These are phyloP conservation scores for Pedionomus torquatus DNA, from an alignment of 2,113 vertebrate species.

Conservation along the genomic window DNA sequence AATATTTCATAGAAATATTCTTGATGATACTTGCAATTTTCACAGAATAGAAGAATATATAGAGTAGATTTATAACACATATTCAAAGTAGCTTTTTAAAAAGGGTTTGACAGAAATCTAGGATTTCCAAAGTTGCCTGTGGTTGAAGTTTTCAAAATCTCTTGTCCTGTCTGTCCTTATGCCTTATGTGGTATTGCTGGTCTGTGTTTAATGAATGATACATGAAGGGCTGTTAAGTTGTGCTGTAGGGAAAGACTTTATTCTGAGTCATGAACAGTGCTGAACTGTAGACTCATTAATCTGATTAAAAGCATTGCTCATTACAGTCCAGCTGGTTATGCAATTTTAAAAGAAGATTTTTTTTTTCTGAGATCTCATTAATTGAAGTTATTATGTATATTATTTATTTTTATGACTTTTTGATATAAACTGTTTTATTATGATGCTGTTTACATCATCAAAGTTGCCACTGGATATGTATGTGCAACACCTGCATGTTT, in stretches of 20 bases:
- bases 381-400: not conserved
- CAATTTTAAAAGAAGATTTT: not conserved
- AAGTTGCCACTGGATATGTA: not conserved
- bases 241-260: not conserved
- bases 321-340: not conserved
- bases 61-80: not conserved
- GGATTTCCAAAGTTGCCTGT: not conserved
- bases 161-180: not conserved
- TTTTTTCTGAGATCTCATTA: not conserved
- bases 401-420: not conserved
- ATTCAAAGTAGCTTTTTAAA: not conserved
- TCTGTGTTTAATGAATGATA: not conserved
- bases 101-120: not conserved
- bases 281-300: constrained; percentile 27
- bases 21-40: not conserved
- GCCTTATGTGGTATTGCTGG: not conserved
- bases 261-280: constrained; percentile 24
- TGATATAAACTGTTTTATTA: not conserved
- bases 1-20: not conserved
- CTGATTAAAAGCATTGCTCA: not conserved
- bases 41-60: not conserved
- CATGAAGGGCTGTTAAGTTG: not conserved
- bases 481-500: not conserved
- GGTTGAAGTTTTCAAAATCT: not conserved
- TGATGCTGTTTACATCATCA: not conserved